Base-by-base conservation (phyloP, 2,113 vertebrate species). In the Tragulus kanchil region DNA sequence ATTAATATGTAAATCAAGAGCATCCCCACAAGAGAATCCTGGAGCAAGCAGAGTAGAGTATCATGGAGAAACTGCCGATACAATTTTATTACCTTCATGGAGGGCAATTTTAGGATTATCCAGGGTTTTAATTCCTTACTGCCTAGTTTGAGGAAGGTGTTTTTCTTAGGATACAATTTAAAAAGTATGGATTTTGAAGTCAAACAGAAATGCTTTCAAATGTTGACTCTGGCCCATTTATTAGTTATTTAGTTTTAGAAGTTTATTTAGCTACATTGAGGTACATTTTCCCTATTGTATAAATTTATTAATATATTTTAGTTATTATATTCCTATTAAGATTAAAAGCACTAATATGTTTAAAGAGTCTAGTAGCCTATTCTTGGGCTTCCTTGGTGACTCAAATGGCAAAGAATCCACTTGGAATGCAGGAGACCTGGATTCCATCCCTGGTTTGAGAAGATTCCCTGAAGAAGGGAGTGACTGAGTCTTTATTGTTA, bases 221-320 rank as follows among this genome's bases (percentile, higher is more conserved):
- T 94, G 50, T 16, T 50, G 58, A 92, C 28, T 89, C 3, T 92
- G 26, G 0, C 82, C 3, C 3, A 81, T 54, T 8, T 81, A 84
- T 8, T 54, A 71, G 4, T 31, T 90, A 56, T 85, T 92, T 81
- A 79, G 31, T 89, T 95, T 88, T 62, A 71, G 45, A 85, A 86
- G 28, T 65, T 48, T 87, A 1, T 28, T 86, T 8, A 61, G 25
- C 91, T 85, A 71, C 28, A 25, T n/a, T 45, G 54, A 89, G 13
- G 2, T 6, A 73, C 56, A 69, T 64, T 89, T 93, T 71, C 0
- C 6, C 31, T 16, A 78, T 5, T 82, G 25, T 45, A 16, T 58
- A 77, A 48, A 61, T 62, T 56, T 85, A 36, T 87, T 85, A 81
- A 61, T 93, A 45, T 81, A 2, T 52, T 96, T 96, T 71, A 3